These are phyloP conservation scores for Polymixis lichenea DNA, from an alignment of 2,888 invertebrate genomes.

Conservation along the genomic window DNA sequence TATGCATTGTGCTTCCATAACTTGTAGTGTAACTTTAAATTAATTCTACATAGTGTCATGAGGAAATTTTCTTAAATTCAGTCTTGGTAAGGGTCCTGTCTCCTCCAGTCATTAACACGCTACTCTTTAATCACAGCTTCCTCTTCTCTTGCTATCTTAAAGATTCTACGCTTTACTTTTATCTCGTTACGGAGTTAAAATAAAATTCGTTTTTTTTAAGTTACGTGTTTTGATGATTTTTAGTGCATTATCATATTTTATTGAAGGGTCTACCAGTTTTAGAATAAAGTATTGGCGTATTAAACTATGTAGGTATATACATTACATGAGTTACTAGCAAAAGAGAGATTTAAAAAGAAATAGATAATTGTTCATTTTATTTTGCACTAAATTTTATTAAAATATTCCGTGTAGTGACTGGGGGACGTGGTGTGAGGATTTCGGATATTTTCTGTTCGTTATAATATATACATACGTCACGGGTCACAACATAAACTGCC, in stretches of 20 bases:
- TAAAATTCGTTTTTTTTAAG: constrained; percentile 52
- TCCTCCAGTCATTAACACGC: constrained; percentile 85
- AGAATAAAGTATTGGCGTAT: neutral
- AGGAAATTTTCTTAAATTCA: constrained; percentile 52
- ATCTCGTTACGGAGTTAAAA: constrained; percentile 65
- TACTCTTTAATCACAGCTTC: constrained; percentile 78
- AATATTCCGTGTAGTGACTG: constrained; percentile 81
- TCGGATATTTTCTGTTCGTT: constrained; percentile 51
- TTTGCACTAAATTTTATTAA: constrained; percentile 73
- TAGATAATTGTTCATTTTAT: neutral
- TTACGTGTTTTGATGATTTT: constrained; percentile 75
- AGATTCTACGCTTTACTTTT: constrained; percentile 75
- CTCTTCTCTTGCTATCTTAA: constrained; percentile 75
- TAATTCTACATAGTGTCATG: constrained; percentile 60
- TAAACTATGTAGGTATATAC: neutral
- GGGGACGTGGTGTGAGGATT: constrained; percentile 86
- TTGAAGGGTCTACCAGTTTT: neutral
- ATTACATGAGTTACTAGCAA: constrained; percentile 7
- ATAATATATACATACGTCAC: constrained; percentile 40
- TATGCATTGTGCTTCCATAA: constrained; percentile 57
- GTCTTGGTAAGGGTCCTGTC: constrained; percentile 70
- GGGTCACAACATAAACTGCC: constrained; percentile 67
- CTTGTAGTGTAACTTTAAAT: constrained; percentile 48
- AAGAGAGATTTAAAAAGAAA: neutral
- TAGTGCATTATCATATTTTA: constrained; percentile 66